Evolutionary conservation across 2,797 vertebrate species (phyloP).

Genomic region (Enteromius argenteus): DNA sequence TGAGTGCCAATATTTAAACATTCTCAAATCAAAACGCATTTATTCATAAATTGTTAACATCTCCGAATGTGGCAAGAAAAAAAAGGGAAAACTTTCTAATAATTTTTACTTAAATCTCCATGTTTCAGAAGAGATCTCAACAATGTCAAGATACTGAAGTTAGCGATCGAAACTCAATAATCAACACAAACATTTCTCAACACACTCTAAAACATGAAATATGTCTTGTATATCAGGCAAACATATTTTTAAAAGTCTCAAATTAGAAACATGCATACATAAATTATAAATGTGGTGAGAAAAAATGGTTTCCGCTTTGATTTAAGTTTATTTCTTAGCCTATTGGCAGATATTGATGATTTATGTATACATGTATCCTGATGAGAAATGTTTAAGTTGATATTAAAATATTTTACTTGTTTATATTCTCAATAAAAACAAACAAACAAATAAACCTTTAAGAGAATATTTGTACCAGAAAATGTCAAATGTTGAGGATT

Average conservation of each 20-base stretch:
- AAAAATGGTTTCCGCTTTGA: no score
- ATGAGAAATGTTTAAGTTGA: neutral
- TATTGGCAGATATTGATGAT: neutral
- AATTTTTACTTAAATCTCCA: neutral
- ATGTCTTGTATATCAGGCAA: no score
- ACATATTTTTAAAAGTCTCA: neutral
- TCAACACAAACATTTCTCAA: neutral
- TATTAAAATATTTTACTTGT: neutral
- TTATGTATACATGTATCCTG: neutral
- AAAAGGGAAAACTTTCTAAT: neutral
- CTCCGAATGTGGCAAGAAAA: neutral
- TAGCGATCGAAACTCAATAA: neutral
- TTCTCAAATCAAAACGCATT: neutral
- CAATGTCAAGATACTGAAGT: neutral
- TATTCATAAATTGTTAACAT: neutral
- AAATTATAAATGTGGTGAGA: no score
- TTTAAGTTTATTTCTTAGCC: no score
- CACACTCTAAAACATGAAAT: neutral
- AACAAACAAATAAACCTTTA: neutral
- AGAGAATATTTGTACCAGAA: neutral
- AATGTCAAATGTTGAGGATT: neutral
- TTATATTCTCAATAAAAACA: slow-evolving; percentile 1
- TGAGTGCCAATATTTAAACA: neutral
- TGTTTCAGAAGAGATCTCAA: neutral
- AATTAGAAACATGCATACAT: neutral